Conservation (phyloP, 1,140 invertebrate species). For the Wasmannia auropunctata region DNA sequence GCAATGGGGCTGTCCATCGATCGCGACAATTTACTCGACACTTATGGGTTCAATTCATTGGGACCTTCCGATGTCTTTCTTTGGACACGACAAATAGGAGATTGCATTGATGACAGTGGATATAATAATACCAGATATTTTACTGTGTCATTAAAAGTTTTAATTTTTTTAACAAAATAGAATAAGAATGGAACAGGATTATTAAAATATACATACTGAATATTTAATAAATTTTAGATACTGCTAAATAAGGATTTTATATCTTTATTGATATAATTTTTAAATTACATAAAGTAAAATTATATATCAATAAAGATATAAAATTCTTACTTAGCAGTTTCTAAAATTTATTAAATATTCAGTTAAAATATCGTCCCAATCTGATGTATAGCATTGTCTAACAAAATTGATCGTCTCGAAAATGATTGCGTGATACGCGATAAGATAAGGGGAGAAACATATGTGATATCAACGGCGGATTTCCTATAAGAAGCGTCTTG, state of each 20-base stretch:
- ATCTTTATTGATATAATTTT: neutral
- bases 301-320: neutral
- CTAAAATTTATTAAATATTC: neutral
- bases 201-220: too few relatives aligned
- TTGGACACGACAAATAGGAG: neutral
- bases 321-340: neutral
- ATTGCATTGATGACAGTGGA: neutral
- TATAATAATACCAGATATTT: neutral
- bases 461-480: constrained; percentile 14
- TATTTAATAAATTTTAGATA: neutral
- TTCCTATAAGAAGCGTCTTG: constrained; percentile 15
- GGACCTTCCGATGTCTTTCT: neutral
- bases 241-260: neutral
- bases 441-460: neutral
- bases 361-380: neutral
- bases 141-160: neutral
- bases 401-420: neutral
- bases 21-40: constrained; percentile 34
- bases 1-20: constrained; percentile 1
- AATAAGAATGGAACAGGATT: too few relatives aligned
- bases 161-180: neutral
- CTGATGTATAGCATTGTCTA: neutral
- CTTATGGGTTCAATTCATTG: constrained; percentile 3
- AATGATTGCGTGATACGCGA: neutral
- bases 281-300: neutral